Evolutionary conservation across 2,797 vertebrate species (phyloP).

Genomic region (Malacoraja senta): DNA sequence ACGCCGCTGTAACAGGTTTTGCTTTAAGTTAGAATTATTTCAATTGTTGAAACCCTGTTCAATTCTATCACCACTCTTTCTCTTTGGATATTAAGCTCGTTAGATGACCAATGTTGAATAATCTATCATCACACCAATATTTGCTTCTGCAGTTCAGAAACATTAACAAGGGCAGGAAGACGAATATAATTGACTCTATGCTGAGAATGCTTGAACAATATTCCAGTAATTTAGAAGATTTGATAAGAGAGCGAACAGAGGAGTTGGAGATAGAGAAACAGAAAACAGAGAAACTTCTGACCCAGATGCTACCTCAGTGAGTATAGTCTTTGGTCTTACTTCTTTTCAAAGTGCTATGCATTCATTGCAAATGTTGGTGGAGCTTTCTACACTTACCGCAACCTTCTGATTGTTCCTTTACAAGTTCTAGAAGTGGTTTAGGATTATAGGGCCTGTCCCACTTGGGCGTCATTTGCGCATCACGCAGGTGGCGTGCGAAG

Average conservation of each 20-base stretch:
- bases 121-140: neutral
- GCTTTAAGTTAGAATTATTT: neutral
- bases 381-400: neutral
- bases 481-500: too few species aligned
- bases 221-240: slow-evolving; percentile 82
- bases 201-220: slow-evolving; percentile 85
- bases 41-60: neutral
- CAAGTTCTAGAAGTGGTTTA: neutral
- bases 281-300: slow-evolving; percentile 83
- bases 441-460: neutral
- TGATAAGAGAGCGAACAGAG: slow-evolving; percentile 78
- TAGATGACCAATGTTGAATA: too few species aligned
- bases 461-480: too few species aligned
- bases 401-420: neutral
- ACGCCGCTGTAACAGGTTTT: too few species aligned
- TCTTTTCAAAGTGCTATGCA: neutral
- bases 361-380: neutral
- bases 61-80: too few species aligned
- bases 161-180: slow-evolving; percentile 84
- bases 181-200: slow-evolving; percentile 88
- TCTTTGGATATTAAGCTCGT: neutral
- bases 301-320: slow-evolving; percentile 82
- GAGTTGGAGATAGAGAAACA: slow-evolving; percentile 86
- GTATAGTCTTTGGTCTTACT: slow-evolving; percentile 43
- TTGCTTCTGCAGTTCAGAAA: slow-evolving; percentile 72